phyloP scores from a whole-genome alignment of 1,140 invertebrate genomes.

The Pygmarrhopalites habei region DNA sequence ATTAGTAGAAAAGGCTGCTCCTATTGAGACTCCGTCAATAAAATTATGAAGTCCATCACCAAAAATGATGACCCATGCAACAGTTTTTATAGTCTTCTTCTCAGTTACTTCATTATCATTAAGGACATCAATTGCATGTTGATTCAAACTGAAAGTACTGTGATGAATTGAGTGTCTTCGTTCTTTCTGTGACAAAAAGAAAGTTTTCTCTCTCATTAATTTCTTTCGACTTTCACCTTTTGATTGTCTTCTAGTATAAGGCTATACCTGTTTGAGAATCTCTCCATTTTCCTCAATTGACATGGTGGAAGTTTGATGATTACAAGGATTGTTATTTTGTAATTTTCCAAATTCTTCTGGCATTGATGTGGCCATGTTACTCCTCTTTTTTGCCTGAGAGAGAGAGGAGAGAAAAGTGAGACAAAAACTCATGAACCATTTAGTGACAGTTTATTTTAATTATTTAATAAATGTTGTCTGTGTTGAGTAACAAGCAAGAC shows the following conservation, averaged over 20 bases:
- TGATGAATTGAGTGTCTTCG: constrained; percentile 14
- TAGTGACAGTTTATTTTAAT: too few relatives aligned
- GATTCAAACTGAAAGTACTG: constrained; percentile 32
- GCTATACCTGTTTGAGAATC: too few relatives aligned
- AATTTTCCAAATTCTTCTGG: too few relatives aligned
- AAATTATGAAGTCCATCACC: constrained; percentile 64
- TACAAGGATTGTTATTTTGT: constrained; percentile 15
- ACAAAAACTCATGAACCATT: too few relatives aligned
- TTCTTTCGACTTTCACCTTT: too few relatives aligned
- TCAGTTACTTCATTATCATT: neutral
- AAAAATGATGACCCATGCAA: constrained; percentile 64
- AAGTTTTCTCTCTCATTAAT: too few relatives aligned
- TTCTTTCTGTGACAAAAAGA: neutral
- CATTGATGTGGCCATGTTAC: too few relatives aligned
- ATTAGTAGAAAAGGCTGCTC: constrained; percentile 58
- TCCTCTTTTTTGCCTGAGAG: too few relatives aligned
- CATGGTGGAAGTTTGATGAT: neutral
- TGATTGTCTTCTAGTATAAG: too few relatives aligned
- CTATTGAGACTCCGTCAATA: constrained; percentile 55
- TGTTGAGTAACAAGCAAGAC: too few relatives aligned
- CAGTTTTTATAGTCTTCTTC: constrained; percentile 45
- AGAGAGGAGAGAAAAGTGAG: too few relatives aligned
- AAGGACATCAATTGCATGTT: constrained; percentile 5
- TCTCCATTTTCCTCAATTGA: constrained; percentile 1
- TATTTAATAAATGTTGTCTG: too few relatives aligned